These are phyloP conservation scores for Athetis lepigone DNA, from an alignment of 2,888 invertebrate species.

Conservation along the genomic window DNA sequence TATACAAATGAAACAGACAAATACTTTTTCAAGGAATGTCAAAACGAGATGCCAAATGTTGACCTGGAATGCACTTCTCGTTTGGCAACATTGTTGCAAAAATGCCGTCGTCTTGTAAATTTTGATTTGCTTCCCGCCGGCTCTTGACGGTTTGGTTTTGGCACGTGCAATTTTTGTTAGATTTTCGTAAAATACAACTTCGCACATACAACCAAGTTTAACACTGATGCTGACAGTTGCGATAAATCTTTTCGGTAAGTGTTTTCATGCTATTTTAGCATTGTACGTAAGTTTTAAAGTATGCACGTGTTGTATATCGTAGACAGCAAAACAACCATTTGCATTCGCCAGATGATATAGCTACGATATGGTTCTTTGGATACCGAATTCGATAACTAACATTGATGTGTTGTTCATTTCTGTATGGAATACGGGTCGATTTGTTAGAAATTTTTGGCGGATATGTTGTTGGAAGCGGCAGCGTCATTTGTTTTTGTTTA, in stretches of 20 bases:
- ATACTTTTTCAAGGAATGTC: slow-evolving; percentile 1
- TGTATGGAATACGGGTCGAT: slow-evolving; percentile 42
- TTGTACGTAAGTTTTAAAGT: slow-evolving; percentile 71
- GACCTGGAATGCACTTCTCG: slow-evolving; percentile 41
- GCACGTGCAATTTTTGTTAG: slow-evolving; percentile 88
- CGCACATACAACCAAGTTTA: slow-evolving; percentile 72
- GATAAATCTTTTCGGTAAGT: slow-evolving; percentile 84
- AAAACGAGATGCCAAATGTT: slow-evolving; percentile 38
- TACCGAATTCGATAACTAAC: slow-evolving; percentile 33
- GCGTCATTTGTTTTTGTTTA: slow-evolving; percentile 90
- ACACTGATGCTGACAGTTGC: slow-evolving; percentile 86
- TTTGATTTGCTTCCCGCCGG: slow-evolving; percentile 89
- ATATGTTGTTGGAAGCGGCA: slow-evolving; percentile 62
- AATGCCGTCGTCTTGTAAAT: slow-evolving; percentile 73
- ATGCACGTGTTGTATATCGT: slow-evolving; percentile 87
- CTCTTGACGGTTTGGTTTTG: slow-evolving; percentile 88
- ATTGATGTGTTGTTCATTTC: slow-evolving; percentile 37
- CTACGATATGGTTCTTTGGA: slow-evolving; percentile 85
- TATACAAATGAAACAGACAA: slow-evolving; percentile 29
- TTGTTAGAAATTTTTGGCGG: slow-evolving; percentile 51
- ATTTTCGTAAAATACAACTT: slow-evolving; percentile 75
- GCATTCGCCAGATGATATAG: slow-evolving; percentile 83
- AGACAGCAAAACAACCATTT: slow-evolving; percentile 89
- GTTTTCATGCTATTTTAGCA: slow-evolving; percentile 67
- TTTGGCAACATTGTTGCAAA: slow-evolving; percentile 73